phyloP scores from a whole-genome alignment of 2,113 vertebrate species.

The Anolis sagrei region DNA sequence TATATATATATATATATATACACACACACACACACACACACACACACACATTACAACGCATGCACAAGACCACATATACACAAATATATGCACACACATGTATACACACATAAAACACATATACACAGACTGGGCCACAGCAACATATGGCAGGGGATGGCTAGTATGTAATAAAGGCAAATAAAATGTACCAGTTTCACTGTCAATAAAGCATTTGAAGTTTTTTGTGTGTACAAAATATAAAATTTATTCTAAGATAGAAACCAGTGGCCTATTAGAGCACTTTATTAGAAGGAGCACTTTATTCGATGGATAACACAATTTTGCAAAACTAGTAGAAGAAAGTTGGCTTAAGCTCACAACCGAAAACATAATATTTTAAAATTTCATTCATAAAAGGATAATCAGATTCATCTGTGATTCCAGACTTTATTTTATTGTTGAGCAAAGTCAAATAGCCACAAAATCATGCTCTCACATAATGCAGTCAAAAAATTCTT shows the following conservation, averaged over 20 bases:
- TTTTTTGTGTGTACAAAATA: constrained; percentile 31
- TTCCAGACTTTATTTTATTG: constrained; percentile 24
- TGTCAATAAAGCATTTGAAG: background rate
- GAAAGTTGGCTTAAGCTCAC: background rate
- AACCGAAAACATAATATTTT: background rate
- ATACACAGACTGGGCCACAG: no score
- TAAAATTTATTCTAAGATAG: constrained; percentile 39
- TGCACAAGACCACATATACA: no score
- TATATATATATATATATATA: no score
- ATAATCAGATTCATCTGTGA: constrained; percentile 32
- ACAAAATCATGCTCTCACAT: constrained; percentile 22
- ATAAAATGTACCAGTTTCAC: constrained; percentile 24
- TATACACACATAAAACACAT: no score
- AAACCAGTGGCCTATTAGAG: constrained; percentile 43
- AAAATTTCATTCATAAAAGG: constrained; percentile 43
- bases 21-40: no score
- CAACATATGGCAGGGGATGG: no score
- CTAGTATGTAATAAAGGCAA: background rate
- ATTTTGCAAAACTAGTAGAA: background rate
- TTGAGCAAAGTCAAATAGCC: constrained; percentile 49
- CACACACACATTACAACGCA: no score
- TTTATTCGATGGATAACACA: constrained; percentile 24
- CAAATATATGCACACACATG: no score
- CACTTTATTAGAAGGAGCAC: constrained; percentile 49
- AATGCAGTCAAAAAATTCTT: constrained; percentile 16